Evolutionary conservation across 2,888 invertebrate genomes (phyloP).

Genomic region (Cheilosia vulpina): DNA sequence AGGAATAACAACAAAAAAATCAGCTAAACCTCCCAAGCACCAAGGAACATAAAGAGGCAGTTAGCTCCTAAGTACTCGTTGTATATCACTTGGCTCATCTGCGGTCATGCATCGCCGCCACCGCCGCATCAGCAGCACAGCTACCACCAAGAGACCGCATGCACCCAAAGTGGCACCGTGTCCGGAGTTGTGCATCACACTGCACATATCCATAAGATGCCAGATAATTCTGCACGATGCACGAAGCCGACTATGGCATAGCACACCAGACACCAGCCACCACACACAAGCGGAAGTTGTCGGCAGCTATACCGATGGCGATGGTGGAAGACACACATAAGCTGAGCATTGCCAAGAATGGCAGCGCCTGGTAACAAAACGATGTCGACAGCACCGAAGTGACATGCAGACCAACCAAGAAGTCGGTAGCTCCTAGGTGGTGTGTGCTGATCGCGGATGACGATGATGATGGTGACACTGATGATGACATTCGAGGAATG

Average conservation of each 20-base stretch:
- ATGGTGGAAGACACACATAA: constrained; percentile 31
- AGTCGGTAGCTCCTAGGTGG: constrained; percentile 43
- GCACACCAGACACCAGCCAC: constrained; percentile 24
- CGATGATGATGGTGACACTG: constrained; percentile 52
- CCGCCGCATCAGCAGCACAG: constrained; percentile 13
- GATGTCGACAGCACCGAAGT: constrained; percentile 60
- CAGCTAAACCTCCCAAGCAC: constrained; percentile 41
- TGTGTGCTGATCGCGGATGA: constrained; percentile 35
- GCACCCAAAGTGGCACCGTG: constrained; percentile 43
- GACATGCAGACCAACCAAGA: constrained; percentile 72
- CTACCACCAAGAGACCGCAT: constrained; percentile 20
- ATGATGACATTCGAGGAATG: constrained; percentile 43
- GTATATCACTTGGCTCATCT: constrained; percentile 73
- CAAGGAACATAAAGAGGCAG: constrained; percentile 70
- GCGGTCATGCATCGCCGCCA: constrained; percentile 68
- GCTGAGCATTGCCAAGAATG: constrained; percentile 56
- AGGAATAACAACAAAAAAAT: neutral
- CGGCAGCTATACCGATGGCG: constrained; percentile 9
- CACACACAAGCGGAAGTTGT: constrained; percentile 66
- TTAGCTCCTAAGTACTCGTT: constrained; percentile 74
- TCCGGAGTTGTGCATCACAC: constrained; percentile 59
- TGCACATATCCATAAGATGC: constrained; percentile 69
- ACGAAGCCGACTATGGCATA: constrained; percentile 48
- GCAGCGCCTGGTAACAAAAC: constrained; percentile 68
- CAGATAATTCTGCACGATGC: constrained; percentile 73